Evolutionary conservation across 2,113 vertebrate species (phyloP).

Genomic region (Geothlypis trichas): DNA sequence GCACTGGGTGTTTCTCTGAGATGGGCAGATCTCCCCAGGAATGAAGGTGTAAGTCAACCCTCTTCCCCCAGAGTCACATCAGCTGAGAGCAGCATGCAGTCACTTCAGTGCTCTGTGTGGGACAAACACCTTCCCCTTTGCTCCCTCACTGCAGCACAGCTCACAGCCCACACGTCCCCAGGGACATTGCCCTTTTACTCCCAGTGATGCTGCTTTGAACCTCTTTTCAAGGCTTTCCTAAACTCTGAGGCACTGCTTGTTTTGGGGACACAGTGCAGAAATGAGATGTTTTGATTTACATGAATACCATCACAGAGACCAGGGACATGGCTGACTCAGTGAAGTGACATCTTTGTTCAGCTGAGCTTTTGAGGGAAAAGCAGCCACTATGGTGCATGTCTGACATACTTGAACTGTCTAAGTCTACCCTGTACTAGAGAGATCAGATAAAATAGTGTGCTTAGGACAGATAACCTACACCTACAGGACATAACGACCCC

Average conservation of each 20-base stretch:
- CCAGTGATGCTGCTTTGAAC: neutral
- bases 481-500: neutral
- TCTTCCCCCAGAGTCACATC: neutral
- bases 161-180: neutral
- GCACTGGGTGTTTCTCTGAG: neutral
- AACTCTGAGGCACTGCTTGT: neutral
- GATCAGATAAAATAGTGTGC: neutral
- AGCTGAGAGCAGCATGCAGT: neutral
- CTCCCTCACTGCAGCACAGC: neutral
- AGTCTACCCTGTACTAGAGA: neutral
- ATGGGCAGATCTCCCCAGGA: neutral
- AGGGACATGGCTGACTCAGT: neutral
- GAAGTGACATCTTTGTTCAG: neutral
- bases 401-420: neutral
- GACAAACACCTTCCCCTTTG: neutral
- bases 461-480: neutral
- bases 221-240: neutral
- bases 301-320: neutral
- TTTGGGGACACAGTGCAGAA: neutral
- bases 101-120: fast-evolving
- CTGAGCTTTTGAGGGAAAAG: neutral
- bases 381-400: neutral
- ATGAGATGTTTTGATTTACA: neutral
- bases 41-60: neutral
- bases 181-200: neutral